These are phyloP conservation scores for Palaemon carinicauda DNA, from an alignment of 1,140 invertebrate genomes.

Conservation along the genomic window DNA sequence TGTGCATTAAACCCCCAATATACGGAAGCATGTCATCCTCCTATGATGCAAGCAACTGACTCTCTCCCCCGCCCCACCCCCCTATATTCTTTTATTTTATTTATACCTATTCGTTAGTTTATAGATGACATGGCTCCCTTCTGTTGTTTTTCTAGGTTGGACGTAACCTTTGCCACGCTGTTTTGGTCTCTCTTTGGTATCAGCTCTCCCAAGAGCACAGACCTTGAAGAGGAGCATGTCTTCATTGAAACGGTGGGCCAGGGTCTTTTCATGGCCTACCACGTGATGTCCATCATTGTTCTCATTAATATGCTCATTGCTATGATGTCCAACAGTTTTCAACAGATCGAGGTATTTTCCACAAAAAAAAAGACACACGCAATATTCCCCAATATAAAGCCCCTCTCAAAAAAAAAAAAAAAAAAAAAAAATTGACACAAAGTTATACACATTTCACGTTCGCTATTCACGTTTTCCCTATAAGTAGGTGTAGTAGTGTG, in stretches of 20 bases:
- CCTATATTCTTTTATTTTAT: not conserved
- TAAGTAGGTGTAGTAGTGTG: too few relatives aligned
- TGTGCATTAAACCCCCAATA: not conserved
- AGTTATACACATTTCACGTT: too few relatives aligned
- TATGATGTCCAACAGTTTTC: constrained; percentile 96
- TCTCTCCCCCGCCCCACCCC: not conserved
- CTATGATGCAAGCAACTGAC: not conserved
- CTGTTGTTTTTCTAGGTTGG: constrained; percentile 64
- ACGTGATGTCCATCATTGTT: constrained; percentile 91
- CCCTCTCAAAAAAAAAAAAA: too few relatives aligned
- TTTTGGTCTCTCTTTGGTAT: constrained; percentile 71
- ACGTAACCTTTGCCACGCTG: constrained; percentile 68
- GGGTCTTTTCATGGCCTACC: constrained; percentile 74
- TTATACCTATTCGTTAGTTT: not conserved
- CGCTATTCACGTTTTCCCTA: too few relatives aligned
- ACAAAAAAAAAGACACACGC: not conserved
- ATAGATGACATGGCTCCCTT: not conserved
- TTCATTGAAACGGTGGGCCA: constrained; percentile 62
- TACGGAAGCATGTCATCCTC: not conserved
- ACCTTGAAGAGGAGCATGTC: constrained; percentile 60
- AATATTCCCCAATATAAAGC: too few relatives aligned
- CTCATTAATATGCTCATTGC: constrained; percentile 93
- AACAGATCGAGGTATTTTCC: constrained; percentile 81
- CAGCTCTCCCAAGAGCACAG: constrained; percentile 61
- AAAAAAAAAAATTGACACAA: too few relatives aligned